phyloP scores from a whole-genome alignment of 2,797 vertebrate species.

The Crypturellus tataupa region DNA sequence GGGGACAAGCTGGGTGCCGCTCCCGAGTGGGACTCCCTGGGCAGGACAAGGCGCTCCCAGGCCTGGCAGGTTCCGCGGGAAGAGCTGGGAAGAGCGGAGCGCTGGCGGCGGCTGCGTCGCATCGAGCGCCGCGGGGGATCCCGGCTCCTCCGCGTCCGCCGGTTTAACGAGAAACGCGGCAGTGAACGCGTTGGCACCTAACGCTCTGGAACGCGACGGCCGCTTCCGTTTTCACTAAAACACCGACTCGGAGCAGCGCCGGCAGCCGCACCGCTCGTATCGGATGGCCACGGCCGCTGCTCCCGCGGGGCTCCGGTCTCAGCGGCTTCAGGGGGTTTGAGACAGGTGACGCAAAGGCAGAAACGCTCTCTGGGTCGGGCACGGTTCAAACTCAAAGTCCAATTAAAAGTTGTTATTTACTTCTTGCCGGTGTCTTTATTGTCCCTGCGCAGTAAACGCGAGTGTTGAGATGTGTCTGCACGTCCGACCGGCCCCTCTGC shows the following conservation, averaged over 20 bases:
- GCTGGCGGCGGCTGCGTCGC: neutral
- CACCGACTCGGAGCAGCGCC: neutral
- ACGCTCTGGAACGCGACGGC: neutral
- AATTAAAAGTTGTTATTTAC: neutral
- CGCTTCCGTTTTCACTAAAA: neutral
- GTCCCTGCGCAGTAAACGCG: no score
- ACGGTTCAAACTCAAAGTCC: neutral
- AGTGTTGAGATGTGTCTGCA: neutral
- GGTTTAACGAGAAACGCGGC: neutral
- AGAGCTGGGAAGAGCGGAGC: neutral
- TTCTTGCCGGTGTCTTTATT: neutral
- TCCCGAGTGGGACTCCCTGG: slow-evolving; percentile 19
- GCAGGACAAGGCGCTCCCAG: neutral
- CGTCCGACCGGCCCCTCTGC: neutral
- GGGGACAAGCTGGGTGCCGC: slow-evolving; percentile 39
- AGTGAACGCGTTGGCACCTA: fast-evolving
- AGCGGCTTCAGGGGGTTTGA: neutral
- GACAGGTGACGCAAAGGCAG: neutral
- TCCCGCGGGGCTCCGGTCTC: neutral
- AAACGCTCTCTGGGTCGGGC: neutral
- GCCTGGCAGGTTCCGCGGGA: neutral
- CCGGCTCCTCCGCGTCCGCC: neutral
- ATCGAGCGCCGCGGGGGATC: neutral
- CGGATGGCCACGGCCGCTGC: neutral
- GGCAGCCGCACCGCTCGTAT: neutral